These are phyloP conservation scores for Diorhabda elongata DNA, from an alignment of 1,140 invertebrate species.

Conservation along the genomic window DNA sequence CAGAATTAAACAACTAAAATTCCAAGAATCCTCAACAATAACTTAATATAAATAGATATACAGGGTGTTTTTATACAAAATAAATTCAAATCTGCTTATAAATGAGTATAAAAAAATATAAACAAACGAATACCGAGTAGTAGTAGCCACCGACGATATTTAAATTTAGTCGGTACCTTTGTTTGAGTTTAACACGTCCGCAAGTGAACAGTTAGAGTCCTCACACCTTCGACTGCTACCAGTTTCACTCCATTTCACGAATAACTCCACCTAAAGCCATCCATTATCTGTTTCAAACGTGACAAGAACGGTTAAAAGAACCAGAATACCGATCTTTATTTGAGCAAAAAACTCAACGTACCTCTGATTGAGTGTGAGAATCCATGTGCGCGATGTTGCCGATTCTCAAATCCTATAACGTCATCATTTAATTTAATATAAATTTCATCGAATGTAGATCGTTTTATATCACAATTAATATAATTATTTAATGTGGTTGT, in stretches of 20 bases:
- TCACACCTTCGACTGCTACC: constrained; percentile 40
- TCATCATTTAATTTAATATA: no score
- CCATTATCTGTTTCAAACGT: constrained; percentile 18
- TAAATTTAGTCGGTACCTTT: constrained; percentile 35
- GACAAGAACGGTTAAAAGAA: constrained; percentile 14
- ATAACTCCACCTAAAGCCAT: constrained; percentile 27
- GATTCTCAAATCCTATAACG: background rate
- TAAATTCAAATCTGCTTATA: no score
- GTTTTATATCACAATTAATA: no score
- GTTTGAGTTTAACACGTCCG: constrained; percentile 38
- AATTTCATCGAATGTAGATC: no score
- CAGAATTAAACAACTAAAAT: no score
- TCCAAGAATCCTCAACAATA: no score
- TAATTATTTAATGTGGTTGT: no score
- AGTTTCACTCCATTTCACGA: constrained; percentile 41
- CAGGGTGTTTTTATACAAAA: no score
- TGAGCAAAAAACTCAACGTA: constrained; percentile 6
- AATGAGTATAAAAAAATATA: no score
- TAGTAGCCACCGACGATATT: constrained; percentile 9
- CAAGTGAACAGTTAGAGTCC: constrained; percentile 39
- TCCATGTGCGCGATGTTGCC: constrained; percentile 11
- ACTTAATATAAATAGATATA: no score
- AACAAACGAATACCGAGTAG: no score
- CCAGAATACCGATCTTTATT: constrained; percentile 18
- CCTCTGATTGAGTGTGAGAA: constrained; percentile 18